These are phyloP conservation scores for Prochilodus magdalenae DNA, from an alignment of 2,113 vertebrate species.

Conservation along the genomic window DNA sequence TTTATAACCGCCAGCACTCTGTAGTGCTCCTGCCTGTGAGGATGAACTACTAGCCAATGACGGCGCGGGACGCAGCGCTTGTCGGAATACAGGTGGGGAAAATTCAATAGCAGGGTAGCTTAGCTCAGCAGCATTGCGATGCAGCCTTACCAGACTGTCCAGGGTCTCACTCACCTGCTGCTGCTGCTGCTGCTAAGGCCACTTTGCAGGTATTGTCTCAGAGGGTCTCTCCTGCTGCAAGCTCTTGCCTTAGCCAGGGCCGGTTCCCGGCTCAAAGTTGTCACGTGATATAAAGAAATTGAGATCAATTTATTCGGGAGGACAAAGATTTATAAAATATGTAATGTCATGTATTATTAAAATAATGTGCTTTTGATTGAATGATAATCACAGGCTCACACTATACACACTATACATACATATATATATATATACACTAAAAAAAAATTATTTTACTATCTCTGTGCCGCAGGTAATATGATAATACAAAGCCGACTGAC, in stretches of 20 bases:
- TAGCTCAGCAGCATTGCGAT: conserved; percentile 47
- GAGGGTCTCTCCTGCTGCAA: neutral
- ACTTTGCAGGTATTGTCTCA: neutral
- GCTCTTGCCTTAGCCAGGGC: neutral
- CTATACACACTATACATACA: too few species aligned
- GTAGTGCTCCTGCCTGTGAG: neutral
- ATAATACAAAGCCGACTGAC: too few species aligned
- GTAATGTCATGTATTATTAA: too few species aligned
- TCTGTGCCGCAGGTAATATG: too few species aligned
- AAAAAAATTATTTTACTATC: too few species aligned
- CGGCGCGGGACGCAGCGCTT: neutral
- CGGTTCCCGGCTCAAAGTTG: too few species aligned
- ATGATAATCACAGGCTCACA: too few species aligned
- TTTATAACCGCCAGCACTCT: neutral
- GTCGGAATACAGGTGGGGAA: neutral
- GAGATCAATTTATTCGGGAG: too few species aligned
- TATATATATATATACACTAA: too few species aligned
- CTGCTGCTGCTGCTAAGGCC: neutral
- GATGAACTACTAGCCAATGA: neutral
- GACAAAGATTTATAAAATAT: too few species aligned
- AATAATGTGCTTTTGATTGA: too few species aligned
- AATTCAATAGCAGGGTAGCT: neutral
- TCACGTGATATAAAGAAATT: too few species aligned
- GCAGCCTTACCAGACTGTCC: conserved; percentile 13
- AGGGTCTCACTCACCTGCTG: neutral